Evolutionary conservation across 1,140 invertebrate genomes (phyloP).

Genomic region (Hetaerina americana): DNA sequence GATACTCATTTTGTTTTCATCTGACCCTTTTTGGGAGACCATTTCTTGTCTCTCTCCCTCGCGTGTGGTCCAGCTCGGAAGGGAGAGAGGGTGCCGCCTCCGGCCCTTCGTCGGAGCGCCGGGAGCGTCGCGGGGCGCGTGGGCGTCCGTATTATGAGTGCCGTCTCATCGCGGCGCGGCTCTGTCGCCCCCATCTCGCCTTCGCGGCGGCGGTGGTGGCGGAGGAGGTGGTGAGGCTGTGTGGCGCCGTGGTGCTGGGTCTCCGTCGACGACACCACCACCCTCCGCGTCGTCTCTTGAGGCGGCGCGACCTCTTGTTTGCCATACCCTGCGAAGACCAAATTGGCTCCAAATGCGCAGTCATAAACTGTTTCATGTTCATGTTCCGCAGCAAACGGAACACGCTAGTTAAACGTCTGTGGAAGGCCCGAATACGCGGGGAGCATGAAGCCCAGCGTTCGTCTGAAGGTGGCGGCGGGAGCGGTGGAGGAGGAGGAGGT

Average conservation of each 20-base stretch:
- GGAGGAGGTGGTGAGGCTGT: background rate
- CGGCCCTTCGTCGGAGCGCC: no score
- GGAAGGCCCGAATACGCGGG: constrained; percentile 40
- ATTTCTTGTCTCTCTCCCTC: no score
- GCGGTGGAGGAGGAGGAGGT: background rate
- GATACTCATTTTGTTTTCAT: no score
- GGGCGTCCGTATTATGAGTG: background rate
- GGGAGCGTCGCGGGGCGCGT: background rate
- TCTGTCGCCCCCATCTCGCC: background rate
- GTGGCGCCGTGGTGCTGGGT: background rate
- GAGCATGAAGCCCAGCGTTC: constrained; percentile 37
- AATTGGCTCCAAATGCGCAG: background rate
- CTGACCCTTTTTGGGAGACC: no score
- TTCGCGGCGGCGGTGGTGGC: background rate
- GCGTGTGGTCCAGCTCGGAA: no score
- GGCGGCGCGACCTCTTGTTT: background rate
- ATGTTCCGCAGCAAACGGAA: constrained; percentile 57
- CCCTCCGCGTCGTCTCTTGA: background rate
- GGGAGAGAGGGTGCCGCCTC: no score
- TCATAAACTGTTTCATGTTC: constrained; percentile 40
- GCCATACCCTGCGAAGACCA: background rate
- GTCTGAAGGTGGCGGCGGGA: constrained; percentile 24
- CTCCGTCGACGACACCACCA: background rate
- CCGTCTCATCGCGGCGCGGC: background rate
- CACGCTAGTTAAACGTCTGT: constrained; percentile 48